Evolutionary conservation across 2,113 vertebrate genomes (phyloP).

Genomic region (Tursiops truncatus): DNA sequence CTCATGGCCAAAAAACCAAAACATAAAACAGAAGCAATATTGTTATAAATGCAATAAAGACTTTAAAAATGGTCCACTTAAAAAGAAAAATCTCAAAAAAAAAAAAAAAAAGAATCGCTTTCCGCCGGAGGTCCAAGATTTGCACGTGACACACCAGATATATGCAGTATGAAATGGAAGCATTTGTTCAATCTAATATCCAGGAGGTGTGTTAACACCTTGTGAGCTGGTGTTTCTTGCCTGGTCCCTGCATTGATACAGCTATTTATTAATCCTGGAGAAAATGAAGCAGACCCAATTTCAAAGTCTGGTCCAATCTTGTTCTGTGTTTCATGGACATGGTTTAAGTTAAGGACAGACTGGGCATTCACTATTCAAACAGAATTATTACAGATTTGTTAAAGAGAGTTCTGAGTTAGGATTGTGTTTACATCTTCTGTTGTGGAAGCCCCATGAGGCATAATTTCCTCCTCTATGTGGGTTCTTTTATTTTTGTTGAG

Average conservation of each 20-base stretch:
- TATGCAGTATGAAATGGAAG: background rate
- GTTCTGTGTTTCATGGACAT: background rate
- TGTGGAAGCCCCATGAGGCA: conserved; percentile 20
- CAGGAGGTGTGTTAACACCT: background rate
- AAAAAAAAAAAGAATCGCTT: background rate
- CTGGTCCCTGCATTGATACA: background rate
- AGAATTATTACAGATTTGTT: background rate
- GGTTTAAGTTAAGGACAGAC: background rate
- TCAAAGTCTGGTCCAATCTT: conserved; percentile 10
- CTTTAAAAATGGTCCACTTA: too few species aligned
- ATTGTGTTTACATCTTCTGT: conserved; percentile 26
- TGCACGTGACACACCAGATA: background rate
- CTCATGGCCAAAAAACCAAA: too few species aligned
- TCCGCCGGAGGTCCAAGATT: background rate
- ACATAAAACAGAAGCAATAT: too few species aligned
- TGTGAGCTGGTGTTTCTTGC: background rate
- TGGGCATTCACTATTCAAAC: background rate
- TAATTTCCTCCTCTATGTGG: conserved; percentile 1
- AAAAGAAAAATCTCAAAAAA: too few species aligned
- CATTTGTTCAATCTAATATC: background rate
- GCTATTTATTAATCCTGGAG: background rate
- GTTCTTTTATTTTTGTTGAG: conserved; percentile 5
- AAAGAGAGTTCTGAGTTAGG: conserved; percentile 32
- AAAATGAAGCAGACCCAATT: background rate
- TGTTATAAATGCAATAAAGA: too few species aligned